Evolutionary conservation across 1,140 invertebrate genomes (phyloP).

Genomic region (Dendroctonus valens): DNA sequence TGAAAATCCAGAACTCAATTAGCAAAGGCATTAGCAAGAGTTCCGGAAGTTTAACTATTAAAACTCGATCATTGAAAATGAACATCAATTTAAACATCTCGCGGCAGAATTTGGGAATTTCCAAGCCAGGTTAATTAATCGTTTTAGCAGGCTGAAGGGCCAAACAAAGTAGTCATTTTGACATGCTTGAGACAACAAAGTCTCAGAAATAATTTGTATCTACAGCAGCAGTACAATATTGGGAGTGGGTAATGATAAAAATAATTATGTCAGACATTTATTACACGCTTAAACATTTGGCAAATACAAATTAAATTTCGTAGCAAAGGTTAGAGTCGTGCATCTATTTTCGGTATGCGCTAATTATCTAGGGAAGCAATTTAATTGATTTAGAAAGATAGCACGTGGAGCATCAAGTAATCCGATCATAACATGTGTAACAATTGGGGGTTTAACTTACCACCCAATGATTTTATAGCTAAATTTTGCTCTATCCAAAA

Average conservation of each 20-base stretch:
- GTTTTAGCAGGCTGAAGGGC: no score
- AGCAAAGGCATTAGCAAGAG: no score
- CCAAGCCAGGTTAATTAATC: no score
- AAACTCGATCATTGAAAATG: no score
- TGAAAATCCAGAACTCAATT: no score
- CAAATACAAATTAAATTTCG: conserved; percentile 10
- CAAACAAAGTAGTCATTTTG: no score
- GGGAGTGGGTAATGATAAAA: conserved; percentile 10
- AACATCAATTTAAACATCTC: no score
- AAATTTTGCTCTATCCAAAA: no score
- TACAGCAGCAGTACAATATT: neutral
- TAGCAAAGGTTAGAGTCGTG: conserved; percentile 10
- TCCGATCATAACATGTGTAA: neutral
- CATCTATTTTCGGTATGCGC: conserved; percentile 12
- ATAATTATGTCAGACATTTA: conserved; percentile 7
- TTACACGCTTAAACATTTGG: conserved; percentile 10
- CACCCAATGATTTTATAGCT: no score
- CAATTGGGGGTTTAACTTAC: neutral
- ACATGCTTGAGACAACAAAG: no score
- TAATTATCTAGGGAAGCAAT: conserved; percentile 7
- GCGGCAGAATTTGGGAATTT: no score
- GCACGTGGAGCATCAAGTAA: conserved; percentile 1
- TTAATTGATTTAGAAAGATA: conserved; percentile 10
- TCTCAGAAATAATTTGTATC: neutral
- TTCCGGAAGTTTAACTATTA: no score